Conservation (phyloP, 2,113 vertebrate species). For the Etheostoma spectabile region DNA sequence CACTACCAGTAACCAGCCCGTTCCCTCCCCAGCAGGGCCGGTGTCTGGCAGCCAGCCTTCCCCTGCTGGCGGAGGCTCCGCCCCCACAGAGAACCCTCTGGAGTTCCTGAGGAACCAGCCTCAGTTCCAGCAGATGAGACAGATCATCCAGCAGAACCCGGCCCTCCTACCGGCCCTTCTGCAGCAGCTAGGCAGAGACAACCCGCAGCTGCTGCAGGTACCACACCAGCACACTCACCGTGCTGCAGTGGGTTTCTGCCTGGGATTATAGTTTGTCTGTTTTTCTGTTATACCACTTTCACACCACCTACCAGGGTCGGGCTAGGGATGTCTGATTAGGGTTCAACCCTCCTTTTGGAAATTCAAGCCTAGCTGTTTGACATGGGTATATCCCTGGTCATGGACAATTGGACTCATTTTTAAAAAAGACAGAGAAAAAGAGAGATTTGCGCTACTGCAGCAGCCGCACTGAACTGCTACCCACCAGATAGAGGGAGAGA, state of each 20-base stretch:
- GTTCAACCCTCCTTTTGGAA: too few relatives aligned
- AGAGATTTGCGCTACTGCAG: too few relatives aligned
- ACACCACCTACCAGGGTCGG: too few relatives aligned
- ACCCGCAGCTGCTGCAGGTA: slow-evolving; percentile 86
- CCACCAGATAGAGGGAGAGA: too few relatives aligned
- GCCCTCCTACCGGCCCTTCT: slow-evolving; percentile 82
- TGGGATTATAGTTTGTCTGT: neutral
- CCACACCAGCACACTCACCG: neutral
- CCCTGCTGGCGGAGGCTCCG: slow-evolving; percentile 33
- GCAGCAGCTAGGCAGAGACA: slow-evolving; percentile 85
- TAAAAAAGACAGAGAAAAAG: too few relatives aligned
- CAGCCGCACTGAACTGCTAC: too few relatives aligned
- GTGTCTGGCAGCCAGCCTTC: slow-evolving; percentile 50
- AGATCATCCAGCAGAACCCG: slow-evolving; percentile 87
- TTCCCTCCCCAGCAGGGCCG: slow-evolving; percentile 39
- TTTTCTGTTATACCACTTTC: too few relatives aligned
- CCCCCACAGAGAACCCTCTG: slow-evolving; percentile 76
- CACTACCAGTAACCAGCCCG: neutral
- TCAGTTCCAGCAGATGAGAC: slow-evolving; percentile 87
- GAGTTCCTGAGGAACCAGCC: slow-evolving; percentile 86
- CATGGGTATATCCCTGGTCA: too few relatives aligned
- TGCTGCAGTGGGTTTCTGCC: neutral
- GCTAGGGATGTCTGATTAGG: too few relatives aligned
- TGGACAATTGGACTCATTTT: too few relatives aligned
- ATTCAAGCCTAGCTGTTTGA: too few relatives aligned